Evolutionary conservation across 2,888 invertebrate genomes (phyloP), one percentile per base, ranked within the genome.

Genomic region (Germaria angustata): DNA sequence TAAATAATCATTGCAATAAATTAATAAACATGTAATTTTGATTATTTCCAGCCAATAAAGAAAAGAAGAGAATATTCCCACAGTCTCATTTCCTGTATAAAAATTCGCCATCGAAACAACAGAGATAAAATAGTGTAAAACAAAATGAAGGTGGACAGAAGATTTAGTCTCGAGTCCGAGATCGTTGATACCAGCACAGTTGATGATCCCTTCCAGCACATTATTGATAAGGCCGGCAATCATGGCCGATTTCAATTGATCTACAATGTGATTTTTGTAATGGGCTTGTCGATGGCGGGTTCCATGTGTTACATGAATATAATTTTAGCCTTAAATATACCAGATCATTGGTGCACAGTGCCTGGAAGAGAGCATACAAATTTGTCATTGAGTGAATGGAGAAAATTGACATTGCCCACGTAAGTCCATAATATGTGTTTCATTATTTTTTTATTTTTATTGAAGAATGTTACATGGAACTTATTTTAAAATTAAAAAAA

Each of bases 291-390:
- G 24, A 87, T 92, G 61, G 90, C 91, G 28, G 91, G 92, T 1
- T 92, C 92, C 28, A 91, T 93, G 91, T 90, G 92, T 32, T 92
- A 92, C 85, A 92, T 93, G 90, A 93, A 92, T 86, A 90, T 92
- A 9, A 91, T 93, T 36, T 88, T 93, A 85, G 92, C 92, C 22
- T 87, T 93, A 71, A 92, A 92, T 75, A 91, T 92, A 63, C 93
- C 93, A 4, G 92, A 93, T 55, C 93, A 93, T 87, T 93, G 93
- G 93, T 94, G 94, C 84, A 88, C 90, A 63, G 93, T 93, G 15
- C 92, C 93, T 1, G 93, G 93, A 28, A 88, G 91, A 59, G 91
- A 92, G 53, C 81, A 83, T 3, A 92, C 92, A 11, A 92, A 92
- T 87, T 90, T 91, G 46, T 90, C 92, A 0, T 13, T 90, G 9